Percentiles rank a stretch among this genome's conserved stretches.
Evolutionary conservation across 2,888 invertebrate genomes (phyloP).

Genomic region (Oxytorus armatus): DNA sequence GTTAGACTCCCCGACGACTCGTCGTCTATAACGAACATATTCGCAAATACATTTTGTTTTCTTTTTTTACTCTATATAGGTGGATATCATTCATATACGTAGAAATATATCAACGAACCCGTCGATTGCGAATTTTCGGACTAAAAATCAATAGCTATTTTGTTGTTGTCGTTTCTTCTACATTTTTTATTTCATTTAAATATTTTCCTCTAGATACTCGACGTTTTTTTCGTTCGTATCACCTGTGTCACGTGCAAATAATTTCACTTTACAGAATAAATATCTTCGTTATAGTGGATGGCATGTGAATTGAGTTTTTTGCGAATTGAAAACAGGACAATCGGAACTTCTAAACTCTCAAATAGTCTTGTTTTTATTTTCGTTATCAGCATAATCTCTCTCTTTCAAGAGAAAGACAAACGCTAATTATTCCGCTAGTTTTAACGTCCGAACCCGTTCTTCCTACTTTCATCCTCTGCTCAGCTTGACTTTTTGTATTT

Average conservation of each 20-base stretch:
- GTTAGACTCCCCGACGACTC: slow-evolving; percentile 68
- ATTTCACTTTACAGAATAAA: slow-evolving; percentile 56
- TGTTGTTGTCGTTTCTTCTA: background rate
- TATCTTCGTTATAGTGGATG: slow-evolving; percentile 68
- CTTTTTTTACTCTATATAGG: slow-evolving; percentile 11
- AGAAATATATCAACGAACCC: slow-evolving; percentile 63
- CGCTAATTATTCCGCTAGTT: slow-evolving; percentile 57
- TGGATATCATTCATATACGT: slow-evolving; percentile 22
- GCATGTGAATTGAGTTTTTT: slow-evolving; percentile 69
- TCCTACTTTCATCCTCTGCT: slow-evolving; percentile 44
- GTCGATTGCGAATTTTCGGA: slow-evolving; percentile 54
- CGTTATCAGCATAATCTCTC: slow-evolving; percentile 47
- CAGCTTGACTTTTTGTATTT: slow-evolving; percentile 34
- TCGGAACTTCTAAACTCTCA: slow-evolving; percentile 65
- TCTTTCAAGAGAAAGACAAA: slow-evolving; percentile 56
- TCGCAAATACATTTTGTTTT: slow-evolving; percentile 50
- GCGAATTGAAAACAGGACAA: slow-evolving; percentile 59
- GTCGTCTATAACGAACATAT: slow-evolving; percentile 69
- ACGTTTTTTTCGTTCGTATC: slow-evolving; percentile 9
- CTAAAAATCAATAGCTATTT: slow-evolving; percentile 41
- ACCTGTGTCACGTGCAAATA: slow-evolving; percentile 18
- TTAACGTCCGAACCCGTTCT: slow-evolving; percentile 61
- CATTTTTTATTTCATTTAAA: slow-evolving; percentile 24
- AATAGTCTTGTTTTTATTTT: slow-evolving; percentile 56
- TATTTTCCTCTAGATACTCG: slow-evolving; percentile 27